These are phyloP conservation scores for Mythimna lalbum DNA, from an alignment of 2,888 invertebrate genomes.

Conservation along the genomic window DNA sequence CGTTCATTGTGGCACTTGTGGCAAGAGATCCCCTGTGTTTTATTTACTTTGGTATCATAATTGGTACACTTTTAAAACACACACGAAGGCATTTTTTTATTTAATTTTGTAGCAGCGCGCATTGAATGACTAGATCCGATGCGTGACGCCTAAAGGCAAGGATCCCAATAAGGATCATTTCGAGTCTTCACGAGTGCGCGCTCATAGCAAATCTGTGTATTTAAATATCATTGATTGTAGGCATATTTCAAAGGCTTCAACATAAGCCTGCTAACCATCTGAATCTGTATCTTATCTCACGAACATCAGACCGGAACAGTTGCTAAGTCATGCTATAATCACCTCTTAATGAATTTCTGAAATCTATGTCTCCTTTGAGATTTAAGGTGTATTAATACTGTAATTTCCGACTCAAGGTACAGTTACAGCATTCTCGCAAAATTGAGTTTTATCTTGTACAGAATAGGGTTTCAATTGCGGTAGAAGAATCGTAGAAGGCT, in stretches of 20 bases:
- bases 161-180: too few relatives aligned
- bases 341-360: constrained; percentile 41
- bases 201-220: too few relatives aligned
- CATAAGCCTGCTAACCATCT: neutral
- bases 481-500: neutral
- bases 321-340: constrained; percentile 34
- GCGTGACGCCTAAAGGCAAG: too few relatives aligned
- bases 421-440: neutral
- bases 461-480: constrained; percentile 1
- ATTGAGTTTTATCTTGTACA: rapidly evolving
- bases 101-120: too few relatives aligned
- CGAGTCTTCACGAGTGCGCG: too few relatives aligned
- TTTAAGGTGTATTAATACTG: constrained; percentile 34
- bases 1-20: too few relatives aligned
- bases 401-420: constrained; percentile 5
- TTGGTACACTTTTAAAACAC: too few relatives aligned
- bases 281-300: constrained; percentile 17
- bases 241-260: neutral
- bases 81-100: too few relatives aligned
- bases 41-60: too few relatives aligned
- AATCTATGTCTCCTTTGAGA: constrained; percentile 31
- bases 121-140: too few relatives aligned
- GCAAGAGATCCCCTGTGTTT: too few relatives aligned
- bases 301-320: constrained; percentile 13
- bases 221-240: too few relatives aligned